phyloP scores from a whole-genome alignment of 1,140 invertebrate genomes.

The Ridgeia piscesae region DNA sequence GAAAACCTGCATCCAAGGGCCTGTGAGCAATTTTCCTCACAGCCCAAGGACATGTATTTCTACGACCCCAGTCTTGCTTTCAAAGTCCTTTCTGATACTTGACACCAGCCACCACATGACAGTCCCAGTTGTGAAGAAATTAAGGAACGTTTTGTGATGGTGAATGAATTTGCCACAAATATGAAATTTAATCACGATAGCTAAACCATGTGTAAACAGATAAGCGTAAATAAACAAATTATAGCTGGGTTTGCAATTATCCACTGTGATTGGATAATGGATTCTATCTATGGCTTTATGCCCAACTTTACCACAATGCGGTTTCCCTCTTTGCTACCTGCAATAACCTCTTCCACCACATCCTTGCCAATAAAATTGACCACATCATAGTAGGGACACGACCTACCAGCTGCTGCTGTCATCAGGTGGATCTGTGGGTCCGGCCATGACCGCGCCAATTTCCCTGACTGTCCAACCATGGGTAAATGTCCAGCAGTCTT shows the following conservation, averaged over 20 bases:
- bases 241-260: background rate
- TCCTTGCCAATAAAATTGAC: background rate
- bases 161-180: background rate
- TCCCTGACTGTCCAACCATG: no score
- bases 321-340: background rate
- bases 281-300: background rate
- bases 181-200: no score
- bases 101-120: background rate
- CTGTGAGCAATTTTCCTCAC: background rate
- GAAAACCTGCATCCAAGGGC: constrained; percentile 12
- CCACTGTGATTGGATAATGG: background rate
- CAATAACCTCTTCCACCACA: background rate
- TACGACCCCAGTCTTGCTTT: background rate
- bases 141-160: background rate
- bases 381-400: background rate
- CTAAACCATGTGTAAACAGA: no score
- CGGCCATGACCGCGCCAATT: no score
- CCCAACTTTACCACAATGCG: background rate
- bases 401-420: background rate
- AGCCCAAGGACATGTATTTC: constrained; percentile 2
- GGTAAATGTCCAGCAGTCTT: no score
- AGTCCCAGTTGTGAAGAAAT: no score
- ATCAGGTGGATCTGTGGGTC: background rate
- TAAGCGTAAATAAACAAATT: no score
- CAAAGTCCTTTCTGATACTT: background rate